A percentile compares a stretch with the other conserved stretches of the same genome.
Evolutionary conservation across 2,888 invertebrate species (phyloP).

Genomic region (Rhimphoctona megacephalus): DNA sequence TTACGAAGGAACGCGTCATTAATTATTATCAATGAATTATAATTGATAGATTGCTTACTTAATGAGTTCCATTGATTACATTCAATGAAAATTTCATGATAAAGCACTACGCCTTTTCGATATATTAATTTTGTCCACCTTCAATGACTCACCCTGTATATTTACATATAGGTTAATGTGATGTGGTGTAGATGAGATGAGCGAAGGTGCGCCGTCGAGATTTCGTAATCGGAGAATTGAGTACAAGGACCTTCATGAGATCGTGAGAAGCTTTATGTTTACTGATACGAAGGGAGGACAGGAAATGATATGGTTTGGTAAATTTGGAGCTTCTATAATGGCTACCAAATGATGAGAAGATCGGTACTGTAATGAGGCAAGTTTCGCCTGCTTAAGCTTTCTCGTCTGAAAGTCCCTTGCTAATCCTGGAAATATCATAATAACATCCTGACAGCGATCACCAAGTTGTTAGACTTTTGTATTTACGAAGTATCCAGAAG

Average conservation of each 20-base stretch:
- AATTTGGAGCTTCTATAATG: slow-evolving; percentile 35
- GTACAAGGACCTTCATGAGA: slow-evolving; percentile 17
- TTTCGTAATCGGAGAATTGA: slow-evolving; percentile 26
- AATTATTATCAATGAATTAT: background rate
- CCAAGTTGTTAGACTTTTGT: slow-evolving; percentile 7
- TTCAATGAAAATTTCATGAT: background rate
- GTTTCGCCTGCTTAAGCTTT: background rate
- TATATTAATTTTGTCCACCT: background rate
- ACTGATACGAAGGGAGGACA: background rate
- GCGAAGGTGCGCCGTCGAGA: slow-evolving; percentile 31
- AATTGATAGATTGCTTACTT: background rate
- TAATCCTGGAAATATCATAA: slow-evolving; percentile 20
- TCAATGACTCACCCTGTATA: background rate
- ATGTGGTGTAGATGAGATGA: slow-evolving; percentile 27
- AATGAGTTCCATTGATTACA: background rate
- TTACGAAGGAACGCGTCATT: background rate
- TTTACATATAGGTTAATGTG: background rate
- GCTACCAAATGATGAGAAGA: background rate
- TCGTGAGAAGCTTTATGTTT: slow-evolving; percentile 16
- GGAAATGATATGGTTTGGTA: slow-evolving; percentile 41
- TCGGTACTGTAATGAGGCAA: slow-evolving; percentile 10
- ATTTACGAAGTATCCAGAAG: background rate
- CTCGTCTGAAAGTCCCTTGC: background rate
- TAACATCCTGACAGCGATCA: background rate
- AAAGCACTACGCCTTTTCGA: background rate